These are phyloP conservation scores for Hecatera dysodea DNA, from an alignment of 2,888 invertebrate genomes.

Conservation along the genomic window DNA sequence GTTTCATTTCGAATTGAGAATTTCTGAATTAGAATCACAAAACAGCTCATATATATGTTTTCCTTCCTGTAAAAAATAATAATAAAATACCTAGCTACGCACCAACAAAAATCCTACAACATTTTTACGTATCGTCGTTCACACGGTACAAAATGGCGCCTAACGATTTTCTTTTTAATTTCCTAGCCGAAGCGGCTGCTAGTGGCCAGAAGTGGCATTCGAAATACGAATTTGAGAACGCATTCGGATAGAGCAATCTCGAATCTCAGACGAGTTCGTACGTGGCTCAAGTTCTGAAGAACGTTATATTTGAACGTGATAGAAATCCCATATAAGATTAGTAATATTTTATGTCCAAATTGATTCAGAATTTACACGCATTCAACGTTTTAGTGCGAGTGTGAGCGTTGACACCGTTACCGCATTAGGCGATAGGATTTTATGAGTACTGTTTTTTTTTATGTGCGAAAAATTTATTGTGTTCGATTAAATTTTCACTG, in stretches of 20 bases:
- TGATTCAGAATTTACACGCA: conserved; percentile 75
- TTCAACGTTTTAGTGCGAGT: conserved; percentile 63
- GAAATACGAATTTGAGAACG: conserved; percentile 78
- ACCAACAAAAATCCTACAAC: conserved; percentile 22
- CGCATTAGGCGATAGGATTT: conserved; percentile 46
- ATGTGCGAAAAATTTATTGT: conserved; percentile 1
- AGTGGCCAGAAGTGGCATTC: conserved; percentile 70
- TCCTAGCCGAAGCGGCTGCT: conserved; percentile 57
- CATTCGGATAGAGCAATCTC: conserved; percentile 83
- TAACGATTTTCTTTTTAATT: conserved; percentile 55
- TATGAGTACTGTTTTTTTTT: conserved; percentile 10
- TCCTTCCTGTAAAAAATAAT: not conserved
- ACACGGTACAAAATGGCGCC: conserved; percentile 17
- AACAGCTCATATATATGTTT: not conserved
- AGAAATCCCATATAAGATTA: conserved; percentile 78
- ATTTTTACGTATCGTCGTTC: conserved; percentile 15
- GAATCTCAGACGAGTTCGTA: conserved; percentile 77
- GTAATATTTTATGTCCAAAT: conserved; percentile 75
- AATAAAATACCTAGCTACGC: conserved; percentile 1
- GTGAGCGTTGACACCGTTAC: conserved; percentile 62
- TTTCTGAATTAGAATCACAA: not conserved
- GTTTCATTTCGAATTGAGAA: not conserved
- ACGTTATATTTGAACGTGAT: conserved; percentile 84
- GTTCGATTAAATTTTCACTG: not conserved
- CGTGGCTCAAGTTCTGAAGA: conserved; percentile 73